These are phyloP conservation scores for Epinephelus fuscoguttatus DNA, from an alignment of 2,113 vertebrate genomes.

Conservation along the genomic window DNA sequence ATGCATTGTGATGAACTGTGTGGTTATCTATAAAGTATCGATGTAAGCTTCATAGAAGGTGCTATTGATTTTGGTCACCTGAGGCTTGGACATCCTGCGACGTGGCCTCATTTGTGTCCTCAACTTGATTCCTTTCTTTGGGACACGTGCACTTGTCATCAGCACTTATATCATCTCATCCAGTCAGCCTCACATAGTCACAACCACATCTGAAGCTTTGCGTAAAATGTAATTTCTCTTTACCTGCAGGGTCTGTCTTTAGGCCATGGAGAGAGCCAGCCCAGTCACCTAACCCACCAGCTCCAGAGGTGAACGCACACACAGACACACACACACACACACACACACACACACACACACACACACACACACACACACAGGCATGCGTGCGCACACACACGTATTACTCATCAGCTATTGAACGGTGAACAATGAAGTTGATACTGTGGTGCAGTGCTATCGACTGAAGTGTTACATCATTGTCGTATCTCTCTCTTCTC, in stretches of 20 bases:
- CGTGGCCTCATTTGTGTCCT: not conserved
- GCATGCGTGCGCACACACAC: slow-evolving; percentile 5
- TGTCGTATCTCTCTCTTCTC: slow-evolving; percentile 41
- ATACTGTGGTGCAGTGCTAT: slow-evolving; percentile 61
- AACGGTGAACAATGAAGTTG: slow-evolving; percentile 50
- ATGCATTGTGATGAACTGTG: not conserved
- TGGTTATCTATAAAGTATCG: not conserved
- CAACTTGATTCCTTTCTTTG: not conserved
- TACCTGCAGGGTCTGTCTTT: slow-evolving; percentile 88
- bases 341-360: slow-evolving; percentile 12
- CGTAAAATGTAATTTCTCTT: slow-evolving; percentile 1
- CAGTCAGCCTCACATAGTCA: not conserved
- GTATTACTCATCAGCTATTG: slow-evolving; percentile 53
- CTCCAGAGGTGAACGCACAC: slow-evolving; percentile 91
- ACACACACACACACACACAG: slow-evolving; percentile 1
- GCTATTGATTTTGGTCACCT: not conserved
- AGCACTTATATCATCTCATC: not conserved
- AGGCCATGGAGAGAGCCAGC: slow-evolving; percentile 95
- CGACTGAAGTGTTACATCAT: slow-evolving; percentile 69
- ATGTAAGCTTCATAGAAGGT: not conserved
- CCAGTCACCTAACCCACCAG: slow-evolving; percentile 98
- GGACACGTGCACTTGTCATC: not conserved
- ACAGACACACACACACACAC: slow-evolving; percentile 18
- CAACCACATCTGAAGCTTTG: not conserved
- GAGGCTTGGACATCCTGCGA: not conserved